A percentile compares a stretch with the other conserved stretches of the same genome.
Conservation (phyloP, 2,797 vertebrate genomes). For the Labeo calbasu region DNA sequence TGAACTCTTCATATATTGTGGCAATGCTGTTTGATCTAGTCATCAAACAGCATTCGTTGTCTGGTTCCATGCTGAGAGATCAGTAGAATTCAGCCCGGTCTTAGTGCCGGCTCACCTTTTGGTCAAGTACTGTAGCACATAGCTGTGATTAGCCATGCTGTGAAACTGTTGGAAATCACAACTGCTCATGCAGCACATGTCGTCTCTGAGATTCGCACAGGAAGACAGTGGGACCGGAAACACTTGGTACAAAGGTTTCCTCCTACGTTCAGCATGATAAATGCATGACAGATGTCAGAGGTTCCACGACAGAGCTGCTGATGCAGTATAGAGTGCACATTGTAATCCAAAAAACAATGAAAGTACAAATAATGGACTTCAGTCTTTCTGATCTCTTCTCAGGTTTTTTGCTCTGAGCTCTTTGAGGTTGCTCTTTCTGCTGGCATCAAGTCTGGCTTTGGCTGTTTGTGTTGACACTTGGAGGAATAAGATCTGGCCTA, state of each 20-base stretch:
- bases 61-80: background rate
- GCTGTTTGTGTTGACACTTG: conserved; percentile 89
- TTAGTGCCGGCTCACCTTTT: background rate
- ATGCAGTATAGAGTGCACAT: background rate
- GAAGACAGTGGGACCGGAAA: conserved; percentile 24
- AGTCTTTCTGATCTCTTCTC: background rate
- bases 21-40: background rate
- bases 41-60: background rate
- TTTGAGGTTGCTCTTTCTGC: conserved; percentile 87
- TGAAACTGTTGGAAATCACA: conserved; percentile 11
- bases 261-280: background rate
- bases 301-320: background rate
- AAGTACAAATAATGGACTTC: background rate
- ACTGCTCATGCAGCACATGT: background rate
- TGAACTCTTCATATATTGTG: no score
- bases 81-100: background rate
- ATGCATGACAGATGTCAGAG: background rate
- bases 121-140: background rate
- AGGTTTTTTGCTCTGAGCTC: conserved; percentile 96
- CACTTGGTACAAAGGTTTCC: conserved; percentile 29
- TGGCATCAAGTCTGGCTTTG: conserved; percentile 82
- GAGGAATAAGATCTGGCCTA: conserved; percentile 93
- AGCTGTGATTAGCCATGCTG: background rate
- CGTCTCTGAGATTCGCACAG: conserved; percentile 24
- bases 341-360: background rate